Conservation (phyloP, 1,140 invertebrate genomes). For the Meloidogyne chitwoodi region DNA sequence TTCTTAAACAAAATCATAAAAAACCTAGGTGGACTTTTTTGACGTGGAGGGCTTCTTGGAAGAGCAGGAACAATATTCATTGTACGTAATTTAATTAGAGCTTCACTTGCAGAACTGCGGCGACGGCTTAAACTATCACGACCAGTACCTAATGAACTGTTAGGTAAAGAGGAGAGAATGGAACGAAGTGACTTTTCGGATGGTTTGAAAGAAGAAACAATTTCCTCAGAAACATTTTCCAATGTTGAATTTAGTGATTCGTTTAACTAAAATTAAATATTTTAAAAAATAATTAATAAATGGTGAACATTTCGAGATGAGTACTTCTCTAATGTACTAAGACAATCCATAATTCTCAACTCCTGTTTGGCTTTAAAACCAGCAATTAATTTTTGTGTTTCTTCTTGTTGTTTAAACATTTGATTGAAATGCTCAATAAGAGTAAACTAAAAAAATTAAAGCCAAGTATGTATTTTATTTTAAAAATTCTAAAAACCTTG, state of each 20-base stretch:
- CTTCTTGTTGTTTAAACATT: neutral
- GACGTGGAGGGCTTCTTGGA: neutral
- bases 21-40: conserved; percentile 2
- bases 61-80: conserved; percentile 14
- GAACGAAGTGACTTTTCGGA: conserved; percentile 18
- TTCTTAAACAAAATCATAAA: neutral
- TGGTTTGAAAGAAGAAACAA: conserved; percentile 13
- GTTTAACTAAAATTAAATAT: neutral
- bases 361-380: neutral
- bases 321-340: neutral
- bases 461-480: too few relatives aligned
- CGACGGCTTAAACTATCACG: conserved; percentile 12
- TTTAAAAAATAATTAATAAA: neutral
- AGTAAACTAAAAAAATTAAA: neutral
- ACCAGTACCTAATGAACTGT: neutral
- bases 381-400: neutral
- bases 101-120: conserved; percentile 15
- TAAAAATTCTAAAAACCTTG: neutral
- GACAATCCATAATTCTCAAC: neutral
- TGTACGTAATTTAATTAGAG: conserved; percentile 4
- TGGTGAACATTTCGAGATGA: neutral
- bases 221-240: neutral
- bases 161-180: conserved; percentile 4
- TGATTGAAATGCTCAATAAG: neutral
- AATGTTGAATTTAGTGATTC: neutral